phyloP scores from a whole-genome alignment of 2,888 invertebrate genomes.

The Cetonia aurata region DNA sequence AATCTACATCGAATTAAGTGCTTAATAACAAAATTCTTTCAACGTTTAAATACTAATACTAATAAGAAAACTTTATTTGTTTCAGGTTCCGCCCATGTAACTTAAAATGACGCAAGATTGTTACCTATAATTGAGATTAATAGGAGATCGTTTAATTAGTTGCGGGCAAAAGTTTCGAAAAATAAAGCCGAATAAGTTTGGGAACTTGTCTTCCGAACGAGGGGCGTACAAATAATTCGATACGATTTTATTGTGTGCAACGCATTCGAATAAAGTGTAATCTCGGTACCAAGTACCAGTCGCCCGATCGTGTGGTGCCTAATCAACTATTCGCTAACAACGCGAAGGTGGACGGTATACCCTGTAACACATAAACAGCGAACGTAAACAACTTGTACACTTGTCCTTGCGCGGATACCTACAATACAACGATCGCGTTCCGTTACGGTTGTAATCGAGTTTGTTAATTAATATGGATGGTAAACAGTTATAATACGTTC shows the following conservation, averaged over 20 bases:
- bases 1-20: background rate
- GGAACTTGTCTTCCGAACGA: background rate
- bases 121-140: conserved; percentile 37
- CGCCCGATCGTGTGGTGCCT: background rate
- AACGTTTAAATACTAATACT: background rate
- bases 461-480: conserved; percentile 51
- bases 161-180: background rate
- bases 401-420: background rate
- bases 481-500: conserved; percentile 59
- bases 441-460: conserved; percentile 22
- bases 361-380: background rate
- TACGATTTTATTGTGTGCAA: too few species aligned
- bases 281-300: background rate
- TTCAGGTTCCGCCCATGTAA: conserved; percentile 31
- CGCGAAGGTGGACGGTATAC: background rate
- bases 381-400: conserved; percentile 24
- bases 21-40: background rate
- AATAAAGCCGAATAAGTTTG: background rate
- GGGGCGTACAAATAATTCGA: too few species aligned
- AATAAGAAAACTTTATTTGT: conserved; percentile 33
- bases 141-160: conserved; percentile 19
- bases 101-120: conserved; percentile 23
- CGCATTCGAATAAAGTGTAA: background rate
- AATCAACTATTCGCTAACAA: background rate
- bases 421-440: conserved; percentile 20